A percentile compares a stretch with the other conserved stretches of the same genome.
phyloP scores from a whole-genome alignment of 2,797 vertebrate genomes.

The Cercopithecus petaurista region DNA sequence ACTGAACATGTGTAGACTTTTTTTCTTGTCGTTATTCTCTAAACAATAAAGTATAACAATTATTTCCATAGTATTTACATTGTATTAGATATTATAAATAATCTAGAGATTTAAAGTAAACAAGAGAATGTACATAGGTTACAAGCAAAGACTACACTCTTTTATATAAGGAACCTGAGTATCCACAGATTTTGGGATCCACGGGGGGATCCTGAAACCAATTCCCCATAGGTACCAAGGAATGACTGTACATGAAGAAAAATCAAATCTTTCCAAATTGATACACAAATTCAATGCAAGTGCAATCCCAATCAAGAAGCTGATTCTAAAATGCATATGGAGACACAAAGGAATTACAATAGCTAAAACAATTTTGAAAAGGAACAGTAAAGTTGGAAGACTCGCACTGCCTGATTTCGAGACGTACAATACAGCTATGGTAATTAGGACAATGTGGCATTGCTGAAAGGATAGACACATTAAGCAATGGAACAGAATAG shows the following conservation, averaged over 20 bases:
- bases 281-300: background rate
- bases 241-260: background rate
- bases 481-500: background rate
- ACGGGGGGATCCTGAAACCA: background rate
- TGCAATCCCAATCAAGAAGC: background rate
- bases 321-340: background rate
- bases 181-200: background rate
- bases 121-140: background rate
- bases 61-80: background rate
- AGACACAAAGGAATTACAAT: background rate
- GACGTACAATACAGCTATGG: background rate
- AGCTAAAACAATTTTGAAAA: slow-evolving; percentile 1
- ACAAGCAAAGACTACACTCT: background rate
- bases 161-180: background rate
- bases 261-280: background rate
- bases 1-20: background rate
- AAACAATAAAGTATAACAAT: background rate
- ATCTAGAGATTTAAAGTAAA: background rate
- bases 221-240: background rate
- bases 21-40: background rate
- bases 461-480: background rate
- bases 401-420: background rate
- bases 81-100: background rate
- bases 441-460: background rate
- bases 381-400: background rate